These are phyloP conservation scores for Characodon lateralis DNA, from an alignment of 2,797 vertebrate genomes.

Conservation along the genomic window DNA sequence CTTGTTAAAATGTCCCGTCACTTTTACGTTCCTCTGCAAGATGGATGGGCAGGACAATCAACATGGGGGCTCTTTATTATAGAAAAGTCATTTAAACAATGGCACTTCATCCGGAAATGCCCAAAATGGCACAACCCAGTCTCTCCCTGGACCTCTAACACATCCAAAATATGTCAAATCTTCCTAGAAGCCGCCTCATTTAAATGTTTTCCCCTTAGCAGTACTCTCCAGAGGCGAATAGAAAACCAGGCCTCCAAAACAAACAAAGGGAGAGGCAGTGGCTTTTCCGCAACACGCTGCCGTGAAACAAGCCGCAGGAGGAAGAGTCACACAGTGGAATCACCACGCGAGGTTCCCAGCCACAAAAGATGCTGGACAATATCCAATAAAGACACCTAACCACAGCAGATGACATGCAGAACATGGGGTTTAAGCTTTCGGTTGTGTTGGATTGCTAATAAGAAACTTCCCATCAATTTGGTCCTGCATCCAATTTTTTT, in stretches of 20 bases:
- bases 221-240: constrained; percentile 49
- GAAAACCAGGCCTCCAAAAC: constrained; percentile 57
- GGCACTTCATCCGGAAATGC: constrained; percentile 28
- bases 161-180: constrained; percentile 55
- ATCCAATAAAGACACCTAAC: not conserved
- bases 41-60: constrained; percentile 51
- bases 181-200: constrained; percentile 38
- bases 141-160: constrained; percentile 15
- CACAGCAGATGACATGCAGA: not conserved
- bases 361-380: not conserved
- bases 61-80: constrained; percentile 24
- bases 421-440: not conserved
- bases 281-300: constrained; percentile 51
- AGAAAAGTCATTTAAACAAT: constrained; percentile 53
- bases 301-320: constrained; percentile 8
- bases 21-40: constrained; percentile 32
- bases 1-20: constrained; percentile 48
- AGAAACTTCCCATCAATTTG: not conserved
- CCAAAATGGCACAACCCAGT: constrained; percentile 54
- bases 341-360: constrained; percentile 9
- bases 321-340: constrained; percentile 19
- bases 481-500: not conserved
- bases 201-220: constrained; percentile 30
- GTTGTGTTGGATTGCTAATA: not conserved
- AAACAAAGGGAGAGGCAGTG: constrained; percentile 45